phyloP scores from a whole-genome alignment of 2,797 vertebrate species.

The Threskiornis aethiopicus region DNA sequence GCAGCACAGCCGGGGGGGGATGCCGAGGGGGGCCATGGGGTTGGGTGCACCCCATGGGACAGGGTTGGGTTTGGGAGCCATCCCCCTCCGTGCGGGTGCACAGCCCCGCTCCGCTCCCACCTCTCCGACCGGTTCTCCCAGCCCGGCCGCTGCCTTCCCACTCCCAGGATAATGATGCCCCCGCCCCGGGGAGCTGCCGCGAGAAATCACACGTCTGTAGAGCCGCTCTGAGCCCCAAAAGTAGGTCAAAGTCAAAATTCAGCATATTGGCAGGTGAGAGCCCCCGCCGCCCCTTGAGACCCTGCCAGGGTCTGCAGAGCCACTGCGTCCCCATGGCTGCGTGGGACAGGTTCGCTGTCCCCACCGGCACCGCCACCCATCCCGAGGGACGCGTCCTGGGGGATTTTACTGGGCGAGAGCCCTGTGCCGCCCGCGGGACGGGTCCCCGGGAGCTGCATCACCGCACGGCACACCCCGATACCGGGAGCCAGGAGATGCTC shows the following conservation, averaged over 20 bases:
- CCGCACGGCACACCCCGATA: not conserved
- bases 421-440: not conserved
- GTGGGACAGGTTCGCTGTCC: not conserved
- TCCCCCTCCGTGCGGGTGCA: not conserved
- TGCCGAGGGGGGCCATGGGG: not conserved
- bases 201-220: not conserved
- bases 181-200: not conserved
- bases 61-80: not conserved
- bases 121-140: conserved; percentile 69
- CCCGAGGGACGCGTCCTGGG: not conserved
- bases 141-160: conserved; percentile 34
- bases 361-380: not conserved
- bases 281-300: not conserved
- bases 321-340: accelerated
- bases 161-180: conserved; percentile 46
- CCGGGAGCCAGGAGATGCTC: not conserved
- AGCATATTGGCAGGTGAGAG: not conserved
- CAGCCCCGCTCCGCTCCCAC: not conserved
- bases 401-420: not conserved
- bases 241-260: not conserved
- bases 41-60: not conserved
- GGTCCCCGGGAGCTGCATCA: not conserved
- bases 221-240: not conserved
- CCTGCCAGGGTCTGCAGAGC: not conserved
- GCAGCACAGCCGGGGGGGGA: not conserved